A percentile compares a stretch with the other conserved stretches of the same genome.
These are phyloP conservation scores for Phortica okadai DNA, from an alignment of 2,888 invertebrate species.

Conservation along the genomic window DNA sequence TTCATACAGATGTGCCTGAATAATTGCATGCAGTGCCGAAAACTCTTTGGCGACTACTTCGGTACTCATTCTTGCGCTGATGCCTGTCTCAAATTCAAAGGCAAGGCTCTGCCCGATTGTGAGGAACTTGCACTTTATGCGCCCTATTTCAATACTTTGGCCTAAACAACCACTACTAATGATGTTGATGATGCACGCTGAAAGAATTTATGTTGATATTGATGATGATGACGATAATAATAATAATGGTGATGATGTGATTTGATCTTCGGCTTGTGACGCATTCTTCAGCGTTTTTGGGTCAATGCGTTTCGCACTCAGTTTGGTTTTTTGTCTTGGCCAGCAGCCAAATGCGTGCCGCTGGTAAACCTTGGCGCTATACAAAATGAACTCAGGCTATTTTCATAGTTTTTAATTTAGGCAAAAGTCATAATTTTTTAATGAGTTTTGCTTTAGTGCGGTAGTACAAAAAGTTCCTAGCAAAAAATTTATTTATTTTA, in stretches of 20 bases:
- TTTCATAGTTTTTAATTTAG: conserved; percentile 8
- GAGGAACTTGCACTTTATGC: conserved; percentile 79
- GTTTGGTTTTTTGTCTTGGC: conserved; percentile 12
- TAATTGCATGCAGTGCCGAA: conserved; percentile 93
- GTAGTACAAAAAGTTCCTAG: conserved; percentile 55
- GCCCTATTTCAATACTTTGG: background rate
- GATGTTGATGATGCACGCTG: background rate
- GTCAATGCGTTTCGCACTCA: conserved; percentile 54
- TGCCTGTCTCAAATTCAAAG: conserved; percentile 88
- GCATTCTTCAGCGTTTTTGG: conserved; percentile 52
- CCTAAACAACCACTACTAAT: background rate
- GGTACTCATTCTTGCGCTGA: conserved; percentile 91
- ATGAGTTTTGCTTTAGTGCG: no score
- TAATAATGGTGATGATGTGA: conserved; percentile 24
- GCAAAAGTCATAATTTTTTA: conserved; percentile 30
- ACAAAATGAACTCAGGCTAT: conserved; percentile 4
- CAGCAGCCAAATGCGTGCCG: conserved; percentile 23
- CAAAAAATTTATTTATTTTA: background rate
- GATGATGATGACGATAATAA: no score
- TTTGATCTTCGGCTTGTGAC: conserved; percentile 50
- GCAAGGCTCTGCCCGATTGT: conserved; percentile 90
- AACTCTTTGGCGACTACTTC: conserved; percentile 91
- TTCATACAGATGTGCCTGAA: conserved; percentile 85
- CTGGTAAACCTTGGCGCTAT: conserved; percentile 22
- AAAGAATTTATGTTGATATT: background rate